Evolutionary conservation across 2,888 invertebrate genomes (phyloP), one percentile per base, ranked within the genome.

Genomic region (Meghimatium bilineatum): DNA sequence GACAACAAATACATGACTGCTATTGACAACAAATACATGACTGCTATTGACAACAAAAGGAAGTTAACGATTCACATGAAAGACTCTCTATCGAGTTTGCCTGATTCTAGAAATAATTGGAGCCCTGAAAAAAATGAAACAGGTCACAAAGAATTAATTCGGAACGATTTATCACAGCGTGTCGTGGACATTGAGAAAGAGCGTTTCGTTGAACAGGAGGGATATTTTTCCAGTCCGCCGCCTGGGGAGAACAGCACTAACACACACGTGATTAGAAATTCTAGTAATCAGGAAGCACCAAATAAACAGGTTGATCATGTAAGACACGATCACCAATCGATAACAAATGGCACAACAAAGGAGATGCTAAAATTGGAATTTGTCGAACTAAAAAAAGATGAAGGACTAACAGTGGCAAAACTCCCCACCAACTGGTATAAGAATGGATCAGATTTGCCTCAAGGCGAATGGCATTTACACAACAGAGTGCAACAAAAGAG

Each of bases 391-490:
- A 26, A 77, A n/a, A 26, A 26, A 23, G 5, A 36, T 2, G 67
- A 66, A 6, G 29, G 44, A 67, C 17, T n/a, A 66, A n/a, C 38
- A 60, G 12, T 44, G 29, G 29, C 66, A 32, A 23, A 44, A 17
- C 66, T 44, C 32, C 67, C 66, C 14, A 78, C 67, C 63, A 67
- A 32, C 49, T 67, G 78, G 49, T 78, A 66, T 32, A 66, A 67
- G 32, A 29, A 66, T 44, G 44, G 1, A 32, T 29, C 63, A 6
- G 6, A 23, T 67, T 67, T 67, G n/a, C 66, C 66, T 8, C n/a
- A 36, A 10, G 66, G 67, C 44, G 49, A 67, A 29, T 78, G 44
- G 23, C 34, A 77, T 17, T 38, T 60, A 44, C 66, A 20, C 1
- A 44, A 14, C 29, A n/a, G 14, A 1, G 44, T 26, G 26, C 26